Evolutionary conservation across 2,113 vertebrate species (phyloP).

Genomic region (Indri indri): DNA sequence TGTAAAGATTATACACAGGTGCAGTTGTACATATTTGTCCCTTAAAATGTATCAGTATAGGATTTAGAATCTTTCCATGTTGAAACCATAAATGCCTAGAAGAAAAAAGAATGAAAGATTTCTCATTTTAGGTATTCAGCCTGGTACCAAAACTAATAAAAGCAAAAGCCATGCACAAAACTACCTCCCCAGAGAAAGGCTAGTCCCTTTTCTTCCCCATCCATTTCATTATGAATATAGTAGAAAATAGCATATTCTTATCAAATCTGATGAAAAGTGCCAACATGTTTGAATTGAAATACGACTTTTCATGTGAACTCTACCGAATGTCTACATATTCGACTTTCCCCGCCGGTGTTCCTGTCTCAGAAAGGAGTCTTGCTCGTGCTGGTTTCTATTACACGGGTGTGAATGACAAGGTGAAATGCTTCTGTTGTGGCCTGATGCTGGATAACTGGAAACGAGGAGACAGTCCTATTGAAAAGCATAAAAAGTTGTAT

Average conservation of each 20-base stretch:
- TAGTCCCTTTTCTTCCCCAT: conserved; percentile 83
- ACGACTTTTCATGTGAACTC: conserved; percentile 94
- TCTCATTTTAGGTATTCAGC: conserved; percentile 60
- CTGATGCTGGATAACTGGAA: conserved; percentile 94
- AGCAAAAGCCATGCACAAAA: conserved; percentile 85
- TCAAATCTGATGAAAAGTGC: conserved; percentile 87
- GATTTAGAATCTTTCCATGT: background rate
- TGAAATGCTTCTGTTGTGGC: conserved; percentile 95
- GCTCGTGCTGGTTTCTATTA: conserved; percentile 97
- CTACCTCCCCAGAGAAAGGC: conserved; percentile 92
- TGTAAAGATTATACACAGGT: background rate
- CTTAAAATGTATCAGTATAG: background rate
- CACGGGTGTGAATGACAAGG: conserved; percentile 91
- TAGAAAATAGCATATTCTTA: conserved; percentile 88
- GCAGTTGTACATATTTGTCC: background rate
- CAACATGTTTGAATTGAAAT: conserved; percentile 88
- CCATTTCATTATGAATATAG: conserved; percentile 88
- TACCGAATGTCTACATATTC: conserved; percentile 96
- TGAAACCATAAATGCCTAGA: background rate
- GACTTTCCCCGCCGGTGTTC: conserved; percentile 84
- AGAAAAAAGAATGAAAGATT: conserved; percentile 45
- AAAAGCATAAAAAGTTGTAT: conserved; percentile 92
- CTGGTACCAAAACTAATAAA: conserved; percentile 30
- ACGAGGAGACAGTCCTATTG: conserved; percentile 91
- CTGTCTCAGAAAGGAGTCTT: conserved; percentile 92